These are phyloP conservation scores for Polyploca ridens DNA, from an alignment of 2,888 invertebrate species.

Conservation along the genomic window DNA sequence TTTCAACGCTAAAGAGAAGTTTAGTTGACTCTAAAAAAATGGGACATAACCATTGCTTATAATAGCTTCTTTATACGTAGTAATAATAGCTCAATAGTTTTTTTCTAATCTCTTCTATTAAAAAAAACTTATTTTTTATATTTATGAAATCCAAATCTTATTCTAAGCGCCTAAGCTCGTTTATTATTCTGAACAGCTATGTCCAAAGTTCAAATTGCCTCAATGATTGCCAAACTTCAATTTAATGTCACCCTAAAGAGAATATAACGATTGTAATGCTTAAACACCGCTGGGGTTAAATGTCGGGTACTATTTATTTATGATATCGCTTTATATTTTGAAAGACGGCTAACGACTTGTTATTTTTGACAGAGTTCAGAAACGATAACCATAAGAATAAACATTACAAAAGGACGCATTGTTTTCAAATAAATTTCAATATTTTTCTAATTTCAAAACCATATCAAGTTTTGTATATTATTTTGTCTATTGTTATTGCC, in stretches of 20 bases:
- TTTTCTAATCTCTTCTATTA: too few species aligned
- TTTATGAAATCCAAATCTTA: neutral
- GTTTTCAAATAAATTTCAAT: too few species aligned
- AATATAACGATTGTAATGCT: slow-evolving; percentile 18
- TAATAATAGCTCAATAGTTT: too few species aligned
- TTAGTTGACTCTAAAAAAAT: too few species aligned
- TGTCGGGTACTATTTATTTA: neutral
- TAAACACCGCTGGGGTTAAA: slow-evolving; percentile 13
- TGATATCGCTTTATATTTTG: neutral
- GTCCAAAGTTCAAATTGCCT: slow-evolving; percentile 33
- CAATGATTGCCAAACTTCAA: slow-evolving; percentile 31
- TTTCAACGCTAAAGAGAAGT: too few species aligned
- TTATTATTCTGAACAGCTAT: slow-evolving; percentile 32
- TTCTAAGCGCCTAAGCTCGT: slow-evolving; percentile 16
- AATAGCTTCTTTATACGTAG: too few species aligned
- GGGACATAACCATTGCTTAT: too few species aligned
- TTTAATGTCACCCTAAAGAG: slow-evolving; percentile 28
- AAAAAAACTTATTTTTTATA: neutral
- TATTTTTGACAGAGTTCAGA: neutral
- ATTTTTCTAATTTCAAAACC: too few species aligned
- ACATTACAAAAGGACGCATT: too few species aligned
- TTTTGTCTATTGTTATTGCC: too few species aligned
- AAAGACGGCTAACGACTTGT: neutral
- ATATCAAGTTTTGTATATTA: too few species aligned
- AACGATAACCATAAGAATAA: neutral